Evolutionary conservation across 2,113 vertebrate genomes (phyloP), one percentile per base, ranked within the genome.

Genomic region (Ciconia stormi): DNA sequence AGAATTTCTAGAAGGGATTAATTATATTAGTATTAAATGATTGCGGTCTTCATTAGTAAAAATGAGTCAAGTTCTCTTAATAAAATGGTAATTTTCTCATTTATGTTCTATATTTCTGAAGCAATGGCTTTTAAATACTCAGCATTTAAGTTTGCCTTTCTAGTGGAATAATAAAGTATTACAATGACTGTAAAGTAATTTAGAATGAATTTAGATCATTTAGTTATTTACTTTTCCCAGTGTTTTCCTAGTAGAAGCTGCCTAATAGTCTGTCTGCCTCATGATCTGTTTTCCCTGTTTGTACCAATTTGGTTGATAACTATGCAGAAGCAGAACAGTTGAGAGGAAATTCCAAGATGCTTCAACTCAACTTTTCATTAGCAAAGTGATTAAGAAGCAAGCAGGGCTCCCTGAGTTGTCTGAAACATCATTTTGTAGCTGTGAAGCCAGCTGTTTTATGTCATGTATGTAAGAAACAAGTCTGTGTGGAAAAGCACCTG

Each of bases 61-160:
- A 92, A 58, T 71, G 61, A 96, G 26, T 94, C 77, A 86, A 70
- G 29, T 93, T 95, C 44, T 85, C 56, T 70, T 92, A 96, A 92
- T 91, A 94, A 95, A 91, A 87, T 81, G 83, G 47, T 85, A 77
- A 85, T 94, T 88, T 89, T 93, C 85, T 92, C 58, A 46, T 94
- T 95, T 95, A 86, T 0, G 1, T 86, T 53, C 36, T 78, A 0
- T 72, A n/a, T 82, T 93, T 94, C 53, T 85, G 34, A 89, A 85
- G 46, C 89, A 73, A 79, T 92, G 70, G 50, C 40, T 93, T 94
- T 89, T 86, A 87, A 91, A 80, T 88, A 84, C 61, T 34, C 4
- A 70, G 42, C 46, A 56, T 95, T 94, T 86, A 79, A 91, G 86
- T 91, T 73, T 91, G 50, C 36, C 36, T 78, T 90, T 79, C 67